Base-by-base conservation (phyloP, 2,113 vertebrate genomes). In the Shinisaurus crocodilurus region DNA sequence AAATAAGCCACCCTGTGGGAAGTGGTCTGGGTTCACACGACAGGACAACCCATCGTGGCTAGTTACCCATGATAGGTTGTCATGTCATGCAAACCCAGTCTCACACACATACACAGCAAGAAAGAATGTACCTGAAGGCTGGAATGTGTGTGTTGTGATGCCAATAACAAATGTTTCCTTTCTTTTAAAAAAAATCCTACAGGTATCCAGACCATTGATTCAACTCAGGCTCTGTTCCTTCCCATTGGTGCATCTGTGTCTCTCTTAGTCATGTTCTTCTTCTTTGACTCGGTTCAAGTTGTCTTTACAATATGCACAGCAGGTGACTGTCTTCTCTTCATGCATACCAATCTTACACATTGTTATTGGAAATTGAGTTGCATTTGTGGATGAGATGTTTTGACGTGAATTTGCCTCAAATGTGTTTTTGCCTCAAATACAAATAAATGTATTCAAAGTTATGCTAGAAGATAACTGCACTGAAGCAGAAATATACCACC, bases 221-320 rank as follows among this genome's bases (percentile, higher is more conserved):
- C 99, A 25, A 99, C 99, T 91, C 99, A 99, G 97, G 99, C 99
- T 0, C 96, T 99, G 89, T 99, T 99, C 96, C 98, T 99, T 93
- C 99, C 99, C 0, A 99, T 99, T 77, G 99, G 99, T 95, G 99
- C 99, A 0, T 99, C 99, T 0, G 99, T 99, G 88, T 99, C 99
- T 91, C 98, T 99, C 93, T 97, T 99, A 72, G 99, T 99, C 92
- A 99, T 99, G 99, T 99, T 99, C 98, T 99, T 99, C 98, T 99
- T 99, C 98, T 99, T 99, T 81, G 99, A 99, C 95, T 99, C 99
- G 0, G 99, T 99, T 97, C 99, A 99, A 96, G 99, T 99, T 95
- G 99, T 99, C 96, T 99, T 99, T 95, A 99, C 99, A 96, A 99
- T 99, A 97, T 99, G 99, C 98, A 99, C 99, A 96, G 99, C 99